Evolutionary conservation across 2,113 vertebrate genomes (phyloP).

Genomic region (Brevimyrus niger): DNA sequence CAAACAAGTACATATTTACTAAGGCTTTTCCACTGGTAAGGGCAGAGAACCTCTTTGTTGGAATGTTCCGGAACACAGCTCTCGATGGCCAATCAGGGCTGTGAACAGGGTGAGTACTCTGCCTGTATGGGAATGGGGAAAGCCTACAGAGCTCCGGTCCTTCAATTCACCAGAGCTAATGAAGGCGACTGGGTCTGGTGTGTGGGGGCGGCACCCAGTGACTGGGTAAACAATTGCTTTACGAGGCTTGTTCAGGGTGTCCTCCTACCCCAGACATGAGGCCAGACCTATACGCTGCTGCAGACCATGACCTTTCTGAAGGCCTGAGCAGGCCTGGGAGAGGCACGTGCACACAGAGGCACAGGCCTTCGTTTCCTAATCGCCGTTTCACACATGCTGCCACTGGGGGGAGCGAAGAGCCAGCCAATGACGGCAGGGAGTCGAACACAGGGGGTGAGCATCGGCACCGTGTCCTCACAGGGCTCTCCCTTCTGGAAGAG

Average conservation of each 20-base stretch:
- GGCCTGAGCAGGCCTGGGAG: neutral
- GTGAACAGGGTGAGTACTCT: neutral
- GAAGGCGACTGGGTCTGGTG: neutral
- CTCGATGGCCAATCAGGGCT: neutral
- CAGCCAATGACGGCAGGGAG: neutral
- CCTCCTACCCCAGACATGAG: neutral
- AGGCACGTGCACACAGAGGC: neutral
- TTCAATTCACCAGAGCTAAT: neutral
- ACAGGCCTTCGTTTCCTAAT: neutral
- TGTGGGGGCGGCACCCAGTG: neutral
- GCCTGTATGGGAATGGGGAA: neutral
- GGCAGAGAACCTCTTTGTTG: constrained; percentile 24
- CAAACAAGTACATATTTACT: constrained; percentile 67
- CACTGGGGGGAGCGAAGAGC: neutral
- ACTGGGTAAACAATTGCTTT: neutral
- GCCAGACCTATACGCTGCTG: neutral
- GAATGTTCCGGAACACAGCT: constrained; percentile 10
- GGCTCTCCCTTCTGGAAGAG: neutral
- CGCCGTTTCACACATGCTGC: neutral
- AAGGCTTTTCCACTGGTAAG: constrained; percentile 38
- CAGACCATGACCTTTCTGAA: neutral
- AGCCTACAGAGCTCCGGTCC: neutral
- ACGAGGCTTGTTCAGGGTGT: neutral
- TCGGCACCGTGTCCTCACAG: neutral
- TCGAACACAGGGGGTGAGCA: no score